Base-by-base conservation (phyloP, 2,797 vertebrate species). In the Selene dorsalis region DNA sequence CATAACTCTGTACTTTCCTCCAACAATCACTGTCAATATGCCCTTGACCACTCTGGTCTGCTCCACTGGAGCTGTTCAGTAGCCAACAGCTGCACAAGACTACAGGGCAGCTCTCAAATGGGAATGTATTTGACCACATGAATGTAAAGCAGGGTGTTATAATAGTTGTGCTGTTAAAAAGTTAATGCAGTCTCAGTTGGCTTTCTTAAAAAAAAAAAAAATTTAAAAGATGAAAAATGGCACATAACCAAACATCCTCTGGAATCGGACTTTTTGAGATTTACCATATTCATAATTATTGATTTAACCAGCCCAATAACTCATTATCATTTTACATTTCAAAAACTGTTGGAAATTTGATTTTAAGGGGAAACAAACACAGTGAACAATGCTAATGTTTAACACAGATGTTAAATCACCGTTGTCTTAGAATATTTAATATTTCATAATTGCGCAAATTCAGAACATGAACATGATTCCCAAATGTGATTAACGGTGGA, bases 401-500 rank as follows among this genome's bases (percentile, higher is more conserved):
- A 83, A 72, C 14, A 22, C 22, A n/a, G 7, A 61, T 78, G 32
- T 41, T n/a, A 63, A 68, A 32, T 14, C 30, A 35, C 24, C 1
- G 43, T 74, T 80, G 65, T 55, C 58, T 76, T 75, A 47, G 24
- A 78, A 71, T 76, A 77, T 78, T 73, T 66, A 50, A 73, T 79
- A 76, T 82, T 86, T 83, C 8, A 76, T 73, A 88, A 84, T 67
- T 80, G 53, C 76, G 68, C 55, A 77, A 79, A 86, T 79, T 71
- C 39, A 52, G 61, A 85, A 82, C 75, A 76, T 76, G 80, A 79
- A 83, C 68, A 87, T 57, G 79, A 83, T 70, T 90, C 84, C 75
- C 73, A 91, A 87, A 92, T 87, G 79, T 77, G 84, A 88, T 90
- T 91, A 90, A 84, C 74, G 67, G 77, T n/a, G 55, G 53, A 41